Conservation (phyloP, 1,140 invertebrate genomes). For the Trachymyrmex septentrionalis region DNA sequence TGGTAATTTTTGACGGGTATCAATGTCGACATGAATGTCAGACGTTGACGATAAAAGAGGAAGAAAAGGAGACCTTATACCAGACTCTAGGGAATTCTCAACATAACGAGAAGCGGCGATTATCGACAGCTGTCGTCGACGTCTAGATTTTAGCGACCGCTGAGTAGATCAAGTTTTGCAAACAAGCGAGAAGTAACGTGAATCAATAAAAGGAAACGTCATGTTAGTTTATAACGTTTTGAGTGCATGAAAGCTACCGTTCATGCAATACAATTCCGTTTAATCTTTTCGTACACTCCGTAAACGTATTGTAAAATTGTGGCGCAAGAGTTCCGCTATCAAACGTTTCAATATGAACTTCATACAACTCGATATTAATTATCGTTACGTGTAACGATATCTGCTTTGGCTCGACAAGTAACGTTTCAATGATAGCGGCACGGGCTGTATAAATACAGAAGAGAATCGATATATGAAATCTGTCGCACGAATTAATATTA, state of each 20-base stretch:
- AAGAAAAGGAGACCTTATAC: slow-evolving; percentile 15
- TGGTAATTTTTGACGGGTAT: slow-evolving; percentile 23
- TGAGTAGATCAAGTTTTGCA: slow-evolving; percentile 26
- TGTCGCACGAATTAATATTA: slow-evolving; percentile 61
- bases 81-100: neutral
- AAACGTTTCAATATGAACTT: slow-evolving; percentile 17
- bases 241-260: neutral
- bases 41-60: slow-evolving; percentile 27
- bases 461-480: slow-evolving; percentile 34
- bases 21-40: slow-evolving; percentile 49
- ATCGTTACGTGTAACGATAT: slow-evolving; percentile 41
- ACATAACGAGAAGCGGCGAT: slow-evolving; percentile 65
- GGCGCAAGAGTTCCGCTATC: neutral
- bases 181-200: slow-evolving; percentile 1
- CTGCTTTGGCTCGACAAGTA: slow-evolving; percentile 20
- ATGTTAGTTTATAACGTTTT: neutral
- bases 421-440: slow-evolving; percentile 23
- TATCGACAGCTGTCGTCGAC: slow-evolving; percentile 72
- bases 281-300: neutral
- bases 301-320: neutral
- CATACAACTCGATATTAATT: slow-evolving; percentile 58
- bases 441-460: slow-evolving; percentile 32
- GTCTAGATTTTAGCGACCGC: slow-evolving; percentile 21
- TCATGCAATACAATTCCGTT: neutral
- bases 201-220: neutral